phyloP scores from a whole-genome alignment of 2,888 invertebrate species.

The Pristionchus entomophagus region DNA sequence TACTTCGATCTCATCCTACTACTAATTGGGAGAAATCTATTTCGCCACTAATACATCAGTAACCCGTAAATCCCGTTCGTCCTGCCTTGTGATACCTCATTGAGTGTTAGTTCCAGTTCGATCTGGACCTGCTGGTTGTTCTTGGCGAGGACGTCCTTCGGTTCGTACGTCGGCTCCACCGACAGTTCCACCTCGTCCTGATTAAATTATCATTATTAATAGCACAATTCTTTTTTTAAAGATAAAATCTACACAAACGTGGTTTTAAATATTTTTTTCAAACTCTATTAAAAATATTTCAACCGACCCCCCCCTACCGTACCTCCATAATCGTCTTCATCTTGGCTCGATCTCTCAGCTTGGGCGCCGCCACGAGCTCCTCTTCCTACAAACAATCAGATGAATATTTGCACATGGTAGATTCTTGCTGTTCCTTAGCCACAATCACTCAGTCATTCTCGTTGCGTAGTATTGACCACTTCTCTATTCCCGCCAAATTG shows the following conservation, averaged over 20 bases:
- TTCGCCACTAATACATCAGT: too few relatives aligned
- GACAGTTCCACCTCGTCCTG: conserved; percentile 53
- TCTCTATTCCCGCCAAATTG: too few relatives aligned
- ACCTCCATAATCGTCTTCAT: conserved; percentile 75
- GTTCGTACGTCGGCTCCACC: conserved; percentile 51
- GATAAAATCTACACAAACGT: too few relatives aligned
- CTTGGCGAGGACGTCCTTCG: conserved; percentile 59
- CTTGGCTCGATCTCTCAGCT: conserved; percentile 73
- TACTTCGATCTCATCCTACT: too few relatives aligned
- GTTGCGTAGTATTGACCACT: too few relatives aligned
- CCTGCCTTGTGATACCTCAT: conserved; percentile 71
- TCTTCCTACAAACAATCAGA: conserved; percentile 38
- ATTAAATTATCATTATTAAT: too few relatives aligned
- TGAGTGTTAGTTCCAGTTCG: conserved; percentile 72
- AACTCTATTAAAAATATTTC: too few relatives aligned
- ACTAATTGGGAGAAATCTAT: too few relatives aligned
- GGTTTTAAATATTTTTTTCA: too few relatives aligned
- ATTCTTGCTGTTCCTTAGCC: neutral
- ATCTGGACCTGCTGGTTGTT: conserved; percentile 74
- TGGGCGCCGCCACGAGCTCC: conserved; percentile 50
- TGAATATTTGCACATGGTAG: neutral
- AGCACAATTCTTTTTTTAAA: too few relatives aligned
- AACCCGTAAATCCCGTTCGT: too few relatives aligned
- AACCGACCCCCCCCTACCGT: conserved; percentile 50
- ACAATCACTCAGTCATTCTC: neutral